Conservation (phyloP, 2,888 invertebrate species). For the Idaea dimidiata region DNA sequence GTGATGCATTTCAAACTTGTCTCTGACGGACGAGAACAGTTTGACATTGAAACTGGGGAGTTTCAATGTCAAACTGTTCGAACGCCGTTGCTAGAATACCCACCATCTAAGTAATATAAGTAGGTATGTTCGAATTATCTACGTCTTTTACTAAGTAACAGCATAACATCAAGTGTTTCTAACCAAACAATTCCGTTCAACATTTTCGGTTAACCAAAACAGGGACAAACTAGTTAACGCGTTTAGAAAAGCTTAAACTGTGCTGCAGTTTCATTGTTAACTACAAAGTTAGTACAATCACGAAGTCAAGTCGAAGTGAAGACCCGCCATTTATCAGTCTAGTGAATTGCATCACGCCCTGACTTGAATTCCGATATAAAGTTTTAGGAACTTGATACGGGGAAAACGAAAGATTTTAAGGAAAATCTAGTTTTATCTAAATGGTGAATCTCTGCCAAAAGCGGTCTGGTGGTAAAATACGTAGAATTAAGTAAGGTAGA, state of each 20-base stretch:
- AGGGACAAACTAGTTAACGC: not conserved
- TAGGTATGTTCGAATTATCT: no score
- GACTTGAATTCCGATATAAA: constrained; percentile 27
- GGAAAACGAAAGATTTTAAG: constrained; percentile 21
- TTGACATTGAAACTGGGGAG: no score
- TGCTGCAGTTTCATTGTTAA: constrained; percentile 16
- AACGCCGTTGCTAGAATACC: no score
- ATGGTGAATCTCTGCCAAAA: not conserved
- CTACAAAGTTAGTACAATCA: constrained; percentile 18
- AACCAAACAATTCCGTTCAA: not conserved
- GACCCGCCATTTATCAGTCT: constrained; percentile 27
- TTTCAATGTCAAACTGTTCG: no score
- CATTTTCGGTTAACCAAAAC: not conserved
- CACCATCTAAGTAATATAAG: no score
- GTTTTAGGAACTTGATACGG: constrained; percentile 22
- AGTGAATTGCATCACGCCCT: constrained; percentile 22
- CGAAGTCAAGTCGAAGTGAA: constrained; percentile 19
- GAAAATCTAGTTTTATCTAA: constrained; percentile 6
- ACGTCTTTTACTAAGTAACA: not conserved
- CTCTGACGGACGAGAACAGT: no score
- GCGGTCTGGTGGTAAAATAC: not conserved
- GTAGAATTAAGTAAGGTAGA: not conserved
- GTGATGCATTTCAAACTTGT: no score
- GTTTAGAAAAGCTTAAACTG: constrained; percentile 7
- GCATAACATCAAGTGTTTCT: not conserved